Evolutionary conservation across 1,140 invertebrate genomes (phyloP), one percentile per base, ranked within the genome.

Genomic region (Penaeus japonicus): DNA sequence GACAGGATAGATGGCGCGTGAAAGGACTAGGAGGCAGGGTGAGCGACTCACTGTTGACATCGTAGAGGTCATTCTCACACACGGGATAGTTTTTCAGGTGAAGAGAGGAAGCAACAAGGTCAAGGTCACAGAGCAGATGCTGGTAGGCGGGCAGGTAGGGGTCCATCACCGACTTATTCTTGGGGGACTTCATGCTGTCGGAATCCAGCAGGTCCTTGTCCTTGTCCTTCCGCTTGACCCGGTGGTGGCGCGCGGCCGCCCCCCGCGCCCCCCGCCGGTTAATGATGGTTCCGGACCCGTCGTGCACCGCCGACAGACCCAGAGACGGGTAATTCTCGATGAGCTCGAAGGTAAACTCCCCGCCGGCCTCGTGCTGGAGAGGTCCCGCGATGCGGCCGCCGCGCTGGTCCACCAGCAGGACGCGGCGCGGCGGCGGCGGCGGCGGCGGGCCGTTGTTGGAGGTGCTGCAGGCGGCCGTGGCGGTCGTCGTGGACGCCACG

Each of bases 61-160:
- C 90, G 84, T 84, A 90, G 73, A 90, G 77, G 35, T 90, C 90
- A 59, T 89, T 89, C 80, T 90, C 90, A 79, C 88, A 89, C 80
- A 90, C 90, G 65, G 90, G 90, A 70, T 90, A 90, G 54, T 89
- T 87, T 62, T 90, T 90, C 24, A 90, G 89, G 85, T 89, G 88
- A 65, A 90, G 83, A 65, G 90, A 90, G 17, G 90, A 90, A 80
- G 88, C 78, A 22, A 90, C 90, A 32, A 89, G 77, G 47, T 90
- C 87, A 32, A 87, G 84, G 32, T 90, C 90, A 79, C 85, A 90
- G 59, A 90, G 80, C 80, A 88, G 85, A 65, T 90, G 90, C 75
- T 90, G 88, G 39, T 84, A 87, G 82, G 84, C 84, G 24, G 90
- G 90, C 78, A 90, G 75, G 78, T 90, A 90, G 20, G 90, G 90